phyloP scores from a whole-genome alignment of 2,888 invertebrate genomes.

The Mesoligia furuncula region DNA sequence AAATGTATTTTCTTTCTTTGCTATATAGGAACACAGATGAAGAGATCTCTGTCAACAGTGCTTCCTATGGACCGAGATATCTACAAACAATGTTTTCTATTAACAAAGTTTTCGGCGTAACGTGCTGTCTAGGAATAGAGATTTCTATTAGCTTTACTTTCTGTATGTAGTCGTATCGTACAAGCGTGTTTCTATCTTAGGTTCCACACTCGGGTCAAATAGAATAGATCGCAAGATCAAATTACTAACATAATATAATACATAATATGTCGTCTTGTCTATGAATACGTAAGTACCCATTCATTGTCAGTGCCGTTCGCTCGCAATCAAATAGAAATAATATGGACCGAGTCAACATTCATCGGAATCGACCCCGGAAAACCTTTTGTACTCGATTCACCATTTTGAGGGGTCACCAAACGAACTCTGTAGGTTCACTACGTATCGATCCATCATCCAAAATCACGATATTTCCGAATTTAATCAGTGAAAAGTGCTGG shows the following conservation, averaged over 20 bases:
- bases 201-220: too few species aligned
- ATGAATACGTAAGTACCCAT: background rate
- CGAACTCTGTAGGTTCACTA: slow-evolving; percentile 9
- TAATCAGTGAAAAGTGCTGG: slow-evolving; percentile 35
- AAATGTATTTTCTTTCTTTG: too few species aligned
- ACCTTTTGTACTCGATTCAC: slow-evolving; percentile 39
- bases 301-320: slow-evolving; percentile 7
- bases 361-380: slow-evolving; percentile 36
- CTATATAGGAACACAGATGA: too few species aligned
- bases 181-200: too few species aligned
- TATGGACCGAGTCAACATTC: slow-evolving; percentile 24
- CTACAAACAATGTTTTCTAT: too few species aligned
- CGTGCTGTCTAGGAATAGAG: too few species aligned
- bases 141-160: too few species aligned
- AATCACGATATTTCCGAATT: slow-evolving; percentile 29
- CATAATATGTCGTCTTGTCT: background rate
- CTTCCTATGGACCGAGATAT: too few species aligned
- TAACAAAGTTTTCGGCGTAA: too few species aligned
- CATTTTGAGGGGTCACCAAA: slow-evolving; percentile 25
- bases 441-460: background rate
- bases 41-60: too few species aligned
- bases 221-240: background rate
- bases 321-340: slow-evolving; percentile 37
- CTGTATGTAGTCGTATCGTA: too few species aligned
- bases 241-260: background rate